phyloP scores from a whole-genome alignment of 2,797 vertebrate species.

The Falco naumanni region DNA sequence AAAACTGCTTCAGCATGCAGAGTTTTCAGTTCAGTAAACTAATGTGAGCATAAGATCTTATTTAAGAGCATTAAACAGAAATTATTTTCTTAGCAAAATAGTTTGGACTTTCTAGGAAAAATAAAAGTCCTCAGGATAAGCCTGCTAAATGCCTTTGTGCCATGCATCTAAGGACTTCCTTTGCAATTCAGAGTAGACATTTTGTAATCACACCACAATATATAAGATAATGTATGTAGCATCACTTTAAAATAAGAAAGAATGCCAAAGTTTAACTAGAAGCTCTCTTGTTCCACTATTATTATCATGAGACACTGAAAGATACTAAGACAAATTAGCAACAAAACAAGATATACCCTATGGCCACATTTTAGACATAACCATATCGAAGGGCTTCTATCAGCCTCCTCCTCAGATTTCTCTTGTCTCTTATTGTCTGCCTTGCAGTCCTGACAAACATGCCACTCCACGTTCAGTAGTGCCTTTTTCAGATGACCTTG shows the following conservation, averaged over 20 bases:
- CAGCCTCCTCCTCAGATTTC: constrained; percentile 59
- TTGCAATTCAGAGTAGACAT: not conserved
- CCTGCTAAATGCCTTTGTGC: constrained; percentile 11
- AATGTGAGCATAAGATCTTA: not conserved
- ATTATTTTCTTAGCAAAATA: not conserved
- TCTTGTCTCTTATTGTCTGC: constrained; percentile 73
- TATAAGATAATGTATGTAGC: not conserved
- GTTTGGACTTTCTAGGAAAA: not conserved
- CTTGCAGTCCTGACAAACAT: constrained; percentile 88
- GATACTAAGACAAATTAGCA: not conserved
- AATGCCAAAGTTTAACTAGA: not conserved
- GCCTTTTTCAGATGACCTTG: constrained; percentile 86
- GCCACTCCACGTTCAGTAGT: constrained; percentile 79
- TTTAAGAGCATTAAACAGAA: not conserved
- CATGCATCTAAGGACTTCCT: not conserved
- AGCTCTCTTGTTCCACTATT: not conserved
- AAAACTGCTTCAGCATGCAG: not conserved
- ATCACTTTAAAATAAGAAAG: not conserved
- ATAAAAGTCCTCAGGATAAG: not conserved
- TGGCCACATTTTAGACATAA: constrained; percentile 96
- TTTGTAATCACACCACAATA: not conserved
- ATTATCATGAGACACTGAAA: not conserved
- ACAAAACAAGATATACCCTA: constrained; percentile 80
- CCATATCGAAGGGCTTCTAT: constrained; percentile 83
- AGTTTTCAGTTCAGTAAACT: not conserved